Base-by-base conservation (phyloP, 2,797 vertebrate species). In the Mastacembelus armatus region DNA sequence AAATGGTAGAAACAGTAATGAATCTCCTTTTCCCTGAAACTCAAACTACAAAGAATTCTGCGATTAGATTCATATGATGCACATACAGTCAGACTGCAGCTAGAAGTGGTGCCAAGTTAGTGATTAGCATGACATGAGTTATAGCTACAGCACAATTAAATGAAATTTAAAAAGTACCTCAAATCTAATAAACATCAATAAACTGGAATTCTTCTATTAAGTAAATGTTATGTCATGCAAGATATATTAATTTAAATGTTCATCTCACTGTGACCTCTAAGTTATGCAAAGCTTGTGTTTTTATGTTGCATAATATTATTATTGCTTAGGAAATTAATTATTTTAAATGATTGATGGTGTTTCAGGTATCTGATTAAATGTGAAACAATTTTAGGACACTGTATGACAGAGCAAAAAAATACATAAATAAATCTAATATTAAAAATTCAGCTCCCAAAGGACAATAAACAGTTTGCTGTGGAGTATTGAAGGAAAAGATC, bases 51-150 rank as follows among this genome's bases (percentile, higher is more conserved):
- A 10, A 29, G 4, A 59, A 24, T 42, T 39, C 15, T 7, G n/a
- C 4, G n/a, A 39, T 21, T 61, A 27, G 5, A 12, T 59, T 63
- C 12, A 40, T 67, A 18, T 51, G 38, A 63, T 18, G 48, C 14
- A 29, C 30, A 4, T 21, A 4, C 55, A 36, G 19, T 7, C 40
- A 43, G 35, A 30, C 52, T 48, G 32, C 18, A 66, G 14, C 26
- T 39, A 8, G n/a, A 43, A 5, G 40, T 58, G 42, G 5, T 38
- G 21, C 38, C 27, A n/a, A 18, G 60, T 52, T 49, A 42, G 19
- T 43, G n/a, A 44, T 33, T 33, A 29, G 29, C 50, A 18, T 40
- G n/a, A 22, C 26, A 48, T 7, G 8, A 36, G 11, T 58, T n/a
- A 16, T 39, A 18, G 22, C 3, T 32, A 5, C 24, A 39, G 7